phyloP scores from a whole-genome alignment of 2,888 invertebrate genomes.

The Endomychus coccineus region DNA sequence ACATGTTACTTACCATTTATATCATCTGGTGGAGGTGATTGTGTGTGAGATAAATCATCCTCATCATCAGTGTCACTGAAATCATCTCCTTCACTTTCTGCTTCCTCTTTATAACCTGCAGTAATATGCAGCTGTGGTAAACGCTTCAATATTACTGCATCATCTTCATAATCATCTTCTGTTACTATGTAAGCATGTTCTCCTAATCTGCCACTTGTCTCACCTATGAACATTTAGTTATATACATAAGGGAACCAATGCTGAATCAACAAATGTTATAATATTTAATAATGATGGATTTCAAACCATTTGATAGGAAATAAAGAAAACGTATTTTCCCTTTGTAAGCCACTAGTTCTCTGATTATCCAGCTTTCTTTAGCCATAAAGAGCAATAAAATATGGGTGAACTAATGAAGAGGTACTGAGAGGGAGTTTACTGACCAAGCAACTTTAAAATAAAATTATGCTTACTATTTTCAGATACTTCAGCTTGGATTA shows the following conservation, averaged over 20 bases:
- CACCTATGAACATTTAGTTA: conserved; percentile 20
- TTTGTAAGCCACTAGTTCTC: background rate
- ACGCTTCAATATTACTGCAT: conserved; percentile 18
- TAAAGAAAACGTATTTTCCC: too few species aligned
- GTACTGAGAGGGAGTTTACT: too few species aligned
- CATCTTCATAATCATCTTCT: conserved; percentile 40
- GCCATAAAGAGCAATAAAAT: background rate
- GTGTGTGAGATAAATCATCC: conserved; percentile 50
- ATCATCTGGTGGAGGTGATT: conserved; percentile 69
- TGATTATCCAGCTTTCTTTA: too few species aligned
- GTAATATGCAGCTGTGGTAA: too few species aligned
- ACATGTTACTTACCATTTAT: conserved; percentile 56
- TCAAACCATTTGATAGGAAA: too few species aligned
- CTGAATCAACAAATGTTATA: conserved; percentile 13
- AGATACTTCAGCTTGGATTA: conserved; percentile 35
- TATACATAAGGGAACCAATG: too few species aligned
- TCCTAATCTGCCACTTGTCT: conserved; percentile 33
- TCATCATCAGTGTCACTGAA: conserved; percentile 57
- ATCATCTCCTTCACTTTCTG: conserved; percentile 41
- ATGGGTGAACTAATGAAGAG: background rate
- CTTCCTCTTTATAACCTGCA: conserved; percentile 17
- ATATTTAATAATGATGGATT: too few species aligned
- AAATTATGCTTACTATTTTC: conserved; percentile 29
- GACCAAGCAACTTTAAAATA: background rate
- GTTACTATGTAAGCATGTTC: conserved; percentile 36